phyloP scores from a whole-genome alignment of 2,113 vertebrate genomes.

The Shinisaurus crocodilurus region DNA sequence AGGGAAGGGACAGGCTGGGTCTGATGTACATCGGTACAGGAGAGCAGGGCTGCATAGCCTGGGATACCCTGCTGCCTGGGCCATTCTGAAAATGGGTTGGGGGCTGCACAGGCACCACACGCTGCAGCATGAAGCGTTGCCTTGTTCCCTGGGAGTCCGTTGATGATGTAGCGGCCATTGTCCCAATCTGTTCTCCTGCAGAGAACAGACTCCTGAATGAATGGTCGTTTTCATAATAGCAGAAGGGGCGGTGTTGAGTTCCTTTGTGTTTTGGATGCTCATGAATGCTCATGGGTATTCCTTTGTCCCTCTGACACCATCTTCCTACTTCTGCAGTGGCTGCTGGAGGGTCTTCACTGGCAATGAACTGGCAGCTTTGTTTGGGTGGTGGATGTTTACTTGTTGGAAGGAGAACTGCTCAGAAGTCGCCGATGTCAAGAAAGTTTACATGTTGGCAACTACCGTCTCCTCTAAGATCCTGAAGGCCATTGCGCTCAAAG shows the following conservation, averaged over 20 bases:
- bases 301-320: neutral
- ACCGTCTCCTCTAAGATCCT: slow-evolving; percentile 94
- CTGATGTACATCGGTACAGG: neutral
- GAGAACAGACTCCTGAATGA: neutral
- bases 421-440: slow-evolving; percentile 72
- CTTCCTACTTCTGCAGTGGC: slow-evolving; percentile 70
- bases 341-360: slow-evolving; percentile 94
- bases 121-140: neutral
- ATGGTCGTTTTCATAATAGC: accelerated
- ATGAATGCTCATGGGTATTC: neutral
- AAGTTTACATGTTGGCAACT: slow-evolving; percentile 91
- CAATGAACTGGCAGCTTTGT: slow-evolving; percentile 91
- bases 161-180: neutral
- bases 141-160: neutral
- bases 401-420: slow-evolving; percentile 83
- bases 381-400: slow-evolving; percentile 97
- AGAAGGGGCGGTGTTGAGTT: too few species aligned
- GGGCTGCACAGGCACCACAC: neutral
- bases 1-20: neutral
- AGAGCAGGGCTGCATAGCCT: neutral
- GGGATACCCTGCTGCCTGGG: neutral
- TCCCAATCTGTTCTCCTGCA: slow-evolving; percentile 16
- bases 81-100: neutral
- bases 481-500: slow-evolving; percentile 84
- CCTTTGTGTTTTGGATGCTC: neutral